Conservation (phyloP, 1,140 invertebrate species). For the Orius insidiosus region DNA sequence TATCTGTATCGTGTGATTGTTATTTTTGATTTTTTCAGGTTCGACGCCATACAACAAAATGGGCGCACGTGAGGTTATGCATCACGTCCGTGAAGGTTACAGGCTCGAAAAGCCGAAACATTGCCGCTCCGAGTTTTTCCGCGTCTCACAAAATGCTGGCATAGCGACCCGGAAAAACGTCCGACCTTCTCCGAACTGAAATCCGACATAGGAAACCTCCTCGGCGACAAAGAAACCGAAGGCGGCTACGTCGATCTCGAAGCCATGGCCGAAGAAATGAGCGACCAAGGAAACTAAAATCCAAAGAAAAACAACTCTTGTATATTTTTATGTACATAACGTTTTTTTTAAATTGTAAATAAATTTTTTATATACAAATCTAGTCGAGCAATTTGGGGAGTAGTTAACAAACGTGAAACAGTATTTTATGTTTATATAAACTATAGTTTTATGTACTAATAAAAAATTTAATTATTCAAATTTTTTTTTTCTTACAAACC, state of each 20-base stretch:
- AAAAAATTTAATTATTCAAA: no score
- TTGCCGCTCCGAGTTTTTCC: constrained; percentile 54
- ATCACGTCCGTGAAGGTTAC: constrained; percentile 54
- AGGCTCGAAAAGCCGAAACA: constrained; percentile 55
- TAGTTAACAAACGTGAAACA: no score
- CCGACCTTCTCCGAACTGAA: constrained; percentile 52
- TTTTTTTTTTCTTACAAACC: no score
- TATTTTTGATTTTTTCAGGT: no score
- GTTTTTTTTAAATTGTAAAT: no score
- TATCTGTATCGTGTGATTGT: no score
- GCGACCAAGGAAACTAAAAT: constrained; percentile 9
- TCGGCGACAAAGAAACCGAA: constrained; percentile 49
- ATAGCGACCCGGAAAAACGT: constrained; percentile 50
- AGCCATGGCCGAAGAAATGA: constrained; percentile 38
- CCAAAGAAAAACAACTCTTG: no score
- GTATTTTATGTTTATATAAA: no score
- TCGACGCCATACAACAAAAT: constrained; percentile 67
- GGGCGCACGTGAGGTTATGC: constrained; percentile 58
- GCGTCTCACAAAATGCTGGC: constrained; percentile 56
- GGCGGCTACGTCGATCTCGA: constrained; percentile 60
- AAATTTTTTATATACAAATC: no score
- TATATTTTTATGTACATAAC: no score
- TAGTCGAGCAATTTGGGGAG: no score
- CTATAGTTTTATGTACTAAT: no score
- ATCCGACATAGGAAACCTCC: constrained; percentile 43